Percentiles rank a stretch among this genome's conserved stretches.
Conservation (phyloP, 2,797 vertebrate species). For the Molossus alvarezi region DNA sequence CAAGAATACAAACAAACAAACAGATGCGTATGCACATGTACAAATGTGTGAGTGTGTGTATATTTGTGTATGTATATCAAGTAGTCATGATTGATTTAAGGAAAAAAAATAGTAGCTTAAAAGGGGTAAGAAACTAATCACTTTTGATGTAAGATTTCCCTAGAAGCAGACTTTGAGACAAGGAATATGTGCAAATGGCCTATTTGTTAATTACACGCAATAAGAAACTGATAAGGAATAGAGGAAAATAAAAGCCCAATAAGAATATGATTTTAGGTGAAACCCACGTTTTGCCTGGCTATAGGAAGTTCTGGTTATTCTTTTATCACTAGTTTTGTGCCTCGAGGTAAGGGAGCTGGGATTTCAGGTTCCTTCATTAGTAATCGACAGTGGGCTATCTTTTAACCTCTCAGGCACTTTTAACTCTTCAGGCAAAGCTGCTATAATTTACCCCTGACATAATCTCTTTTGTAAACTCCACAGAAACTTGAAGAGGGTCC, state of each 20-base stretch:
- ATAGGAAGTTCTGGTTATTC: background rate
- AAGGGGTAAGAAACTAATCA: background rate
- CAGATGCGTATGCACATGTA: background rate
- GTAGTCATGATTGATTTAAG: background rate
- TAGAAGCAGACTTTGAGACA: background rate
- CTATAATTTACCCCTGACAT: accelerated
- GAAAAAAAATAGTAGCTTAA: background rate
- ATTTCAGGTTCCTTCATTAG: background rate
- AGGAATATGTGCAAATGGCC: background rate
- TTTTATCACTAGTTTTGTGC: background rate
- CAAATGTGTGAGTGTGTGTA: background rate
- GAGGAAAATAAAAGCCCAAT: background rate
- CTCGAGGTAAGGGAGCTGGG: background rate
- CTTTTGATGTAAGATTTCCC: background rate
- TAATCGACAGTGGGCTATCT: background rate
- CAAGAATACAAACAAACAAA: background rate
- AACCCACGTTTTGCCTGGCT: background rate
- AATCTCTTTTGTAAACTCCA: background rate
- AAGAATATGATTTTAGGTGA: background rate
- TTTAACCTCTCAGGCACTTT: too few relatives aligned
- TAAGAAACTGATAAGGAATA: background rate
- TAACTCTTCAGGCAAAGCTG: background rate
- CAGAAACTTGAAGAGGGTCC: background rate
- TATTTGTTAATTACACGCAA: background rate
- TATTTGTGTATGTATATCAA: background rate